Conservation (phyloP, 1,140 invertebrate genomes). For the Prorops nasuta region DNA sequence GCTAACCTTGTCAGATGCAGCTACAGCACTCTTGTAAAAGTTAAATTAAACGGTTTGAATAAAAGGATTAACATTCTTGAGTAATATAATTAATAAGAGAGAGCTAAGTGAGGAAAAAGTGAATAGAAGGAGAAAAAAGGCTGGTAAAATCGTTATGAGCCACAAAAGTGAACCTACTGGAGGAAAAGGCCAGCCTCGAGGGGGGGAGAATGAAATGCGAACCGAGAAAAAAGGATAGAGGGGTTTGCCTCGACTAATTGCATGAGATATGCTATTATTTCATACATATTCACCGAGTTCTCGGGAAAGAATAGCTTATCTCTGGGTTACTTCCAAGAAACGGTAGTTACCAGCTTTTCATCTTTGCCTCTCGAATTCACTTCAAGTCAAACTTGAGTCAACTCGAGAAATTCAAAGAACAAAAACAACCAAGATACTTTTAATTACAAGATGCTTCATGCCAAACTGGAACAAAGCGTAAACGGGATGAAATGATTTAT, state of each 20-base stretch:
- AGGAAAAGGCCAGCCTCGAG: background rate
- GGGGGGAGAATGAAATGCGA: background rate
- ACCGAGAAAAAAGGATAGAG: constrained; percentile 2
- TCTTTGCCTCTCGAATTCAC: background rate
- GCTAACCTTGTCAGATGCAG: too few relatives aligned
- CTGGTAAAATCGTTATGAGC: background rate
- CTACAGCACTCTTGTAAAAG: too few relatives aligned
- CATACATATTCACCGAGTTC: constrained; percentile 29
- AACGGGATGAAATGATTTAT: too few relatives aligned
- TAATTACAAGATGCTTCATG: too few relatives aligned
- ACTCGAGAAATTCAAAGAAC: background rate
- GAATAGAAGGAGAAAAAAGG: background rate
- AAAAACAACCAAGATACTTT: background rate
- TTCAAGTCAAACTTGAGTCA: background rate
- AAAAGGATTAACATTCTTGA: too few relatives aligned
- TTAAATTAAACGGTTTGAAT: too few relatives aligned
- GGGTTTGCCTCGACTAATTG: constrained; percentile 31
- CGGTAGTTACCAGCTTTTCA: background rate
- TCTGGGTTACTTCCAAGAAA: constrained; percentile 14
- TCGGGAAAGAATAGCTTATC: constrained; percentile 26
- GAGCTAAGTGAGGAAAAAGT: background rate
- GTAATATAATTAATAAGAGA: constrained; percentile 10
- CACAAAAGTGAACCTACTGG: background rate
- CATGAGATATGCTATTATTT: constrained; percentile 36
- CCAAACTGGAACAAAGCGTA: too few relatives aligned